Evolutionary conservation across 2,113 vertebrate genomes (phyloP).

Genomic region (Apodemus sylvaticus): DNA sequence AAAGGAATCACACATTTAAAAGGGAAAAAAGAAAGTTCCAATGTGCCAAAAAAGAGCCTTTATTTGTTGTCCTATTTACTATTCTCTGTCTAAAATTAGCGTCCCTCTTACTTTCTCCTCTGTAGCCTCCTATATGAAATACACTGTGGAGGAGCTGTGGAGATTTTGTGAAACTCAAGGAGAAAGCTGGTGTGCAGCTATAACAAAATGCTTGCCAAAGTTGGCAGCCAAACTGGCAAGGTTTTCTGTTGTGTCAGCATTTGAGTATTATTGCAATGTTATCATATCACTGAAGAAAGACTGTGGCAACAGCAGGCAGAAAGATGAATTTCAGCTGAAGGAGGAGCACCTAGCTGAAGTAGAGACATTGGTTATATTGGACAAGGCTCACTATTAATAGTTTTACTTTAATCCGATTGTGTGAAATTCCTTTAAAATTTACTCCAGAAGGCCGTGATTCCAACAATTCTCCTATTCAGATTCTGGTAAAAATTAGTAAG

Average conservation of each 20-base stretch:
- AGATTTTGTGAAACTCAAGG: conserved; percentile 81
- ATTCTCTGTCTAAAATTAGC: conserved; percentile 81
- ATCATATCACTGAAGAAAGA: conserved; percentile 69
- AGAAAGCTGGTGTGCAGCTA: conserved; percentile 79
- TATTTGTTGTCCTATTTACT: conserved; percentile 83
- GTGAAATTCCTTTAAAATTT: conserved; percentile 73
- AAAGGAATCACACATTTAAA: conserved; percentile 80
- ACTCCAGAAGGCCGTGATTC: conserved; percentile 47
- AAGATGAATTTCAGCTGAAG: conserved; percentile 64
- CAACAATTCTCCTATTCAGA: conserved; percentile 71
- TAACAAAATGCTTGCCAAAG: conserved; percentile 83
- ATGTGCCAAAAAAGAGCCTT: conserved; percentile 75
- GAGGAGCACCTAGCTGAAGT: conserved; percentile 59
- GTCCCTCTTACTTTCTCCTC: conserved; percentile 74
- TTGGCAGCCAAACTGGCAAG: conserved; percentile 83
- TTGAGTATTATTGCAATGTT: conserved; percentile 83
- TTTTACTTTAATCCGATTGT: conserved; percentile 46
- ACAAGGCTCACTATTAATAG: conserved; percentile 64
- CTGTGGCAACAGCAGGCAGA: conserved; percentile 58
- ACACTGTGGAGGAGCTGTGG: conserved; percentile 67
- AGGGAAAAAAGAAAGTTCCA: conserved; percentile 78
- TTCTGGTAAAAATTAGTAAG: conserved; percentile 47
- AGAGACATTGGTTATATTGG: conserved; percentile 47
- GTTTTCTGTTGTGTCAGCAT: conserved; percentile 84
- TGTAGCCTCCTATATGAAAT: conserved; percentile 66